A percentile compares a stretch with the other conserved stretches of the same genome.
These are phyloP conservation scores for Tetranychus piercei DNA, from an alignment of 2,888 invertebrate genomes.

Conservation along the genomic window DNA sequence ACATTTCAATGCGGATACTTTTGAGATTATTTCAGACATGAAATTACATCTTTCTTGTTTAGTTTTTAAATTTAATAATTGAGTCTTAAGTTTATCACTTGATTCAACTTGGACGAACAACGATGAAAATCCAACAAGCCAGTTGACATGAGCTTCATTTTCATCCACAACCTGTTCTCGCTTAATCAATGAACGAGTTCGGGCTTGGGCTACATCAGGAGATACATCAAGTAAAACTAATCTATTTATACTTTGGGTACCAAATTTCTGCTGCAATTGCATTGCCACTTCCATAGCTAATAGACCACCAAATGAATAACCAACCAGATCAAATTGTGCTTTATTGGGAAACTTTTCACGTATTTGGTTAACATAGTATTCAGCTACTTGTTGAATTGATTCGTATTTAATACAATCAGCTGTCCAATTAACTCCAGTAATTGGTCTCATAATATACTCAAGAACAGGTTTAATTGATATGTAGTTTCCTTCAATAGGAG, in stretches of 20 bases:
- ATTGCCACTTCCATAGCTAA: conserved; percentile 2
- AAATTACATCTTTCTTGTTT: neutral
- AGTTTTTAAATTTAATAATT: neutral
- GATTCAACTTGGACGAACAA: neutral
- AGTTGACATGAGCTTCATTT: neutral
- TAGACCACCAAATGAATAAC: conserved; percentile 11
- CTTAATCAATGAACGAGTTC: neutral
- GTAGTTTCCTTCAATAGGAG: conserved; percentile 8
- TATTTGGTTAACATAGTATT: neutral
- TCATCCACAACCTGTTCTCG: neutral
- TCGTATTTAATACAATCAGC: neutral
- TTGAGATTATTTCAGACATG: neutral
- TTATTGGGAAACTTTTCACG: conserved; percentile 2
- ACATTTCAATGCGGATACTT: neutral
- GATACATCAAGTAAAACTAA: neutral
- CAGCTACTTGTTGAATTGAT: neutral
- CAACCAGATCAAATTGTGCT: conserved; percentile 2
- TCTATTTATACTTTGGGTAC: neutral
- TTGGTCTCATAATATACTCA: conserved; percentile 3
- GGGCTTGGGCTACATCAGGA: neutral
- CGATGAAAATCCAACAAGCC: neutral
- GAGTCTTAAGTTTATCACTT: neutral
- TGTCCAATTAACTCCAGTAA: neutral
- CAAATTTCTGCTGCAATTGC: conserved; percentile 9
- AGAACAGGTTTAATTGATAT: neutral